Evolutionary conservation across 2,888 invertebrate species (phyloP).

Genomic region (Belgica antarctica): DNA sequence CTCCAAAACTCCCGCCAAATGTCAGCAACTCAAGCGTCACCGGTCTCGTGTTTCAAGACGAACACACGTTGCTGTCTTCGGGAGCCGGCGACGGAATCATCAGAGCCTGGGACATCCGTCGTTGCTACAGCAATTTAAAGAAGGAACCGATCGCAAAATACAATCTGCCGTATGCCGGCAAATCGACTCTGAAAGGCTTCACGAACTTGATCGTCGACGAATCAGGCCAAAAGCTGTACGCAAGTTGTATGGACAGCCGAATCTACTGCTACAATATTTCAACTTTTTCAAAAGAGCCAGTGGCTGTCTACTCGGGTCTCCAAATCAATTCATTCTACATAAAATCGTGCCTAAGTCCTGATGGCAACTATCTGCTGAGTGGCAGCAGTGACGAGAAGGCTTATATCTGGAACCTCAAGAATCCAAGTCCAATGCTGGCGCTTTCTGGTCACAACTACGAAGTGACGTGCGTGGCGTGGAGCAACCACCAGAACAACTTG

Average conservation of each 20-base stretch:
- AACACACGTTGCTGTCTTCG: constrained; percentile 74
- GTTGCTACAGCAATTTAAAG: constrained; percentile 70
- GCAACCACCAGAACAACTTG: constrained; percentile 50
- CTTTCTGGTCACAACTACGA: constrained; percentile 78
- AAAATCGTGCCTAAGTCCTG: constrained; percentile 76
- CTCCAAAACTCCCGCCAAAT: constrained; percentile 55
- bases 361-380: constrained; percentile 76
- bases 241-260: constrained; percentile 81
- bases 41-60: constrained; percentile 78
- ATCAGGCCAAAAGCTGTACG: constrained; percentile 68
- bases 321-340: constrained; percentile 80
- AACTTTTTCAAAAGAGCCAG: constrained; percentile 65
- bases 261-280: constrained; percentile 82
- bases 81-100: constrained; percentile 84
- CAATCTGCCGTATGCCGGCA: constrained; percentile 71
- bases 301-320: constrained; percentile 69
- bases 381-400: constrained; percentile 86
- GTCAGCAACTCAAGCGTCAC: constrained; percentile 73
- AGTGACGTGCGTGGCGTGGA: constrained; percentile 86
- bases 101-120: constrained; percentile 84
- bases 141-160: constrained; percentile 70
- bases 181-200: constrained; percentile 68
- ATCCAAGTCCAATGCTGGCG: constrained; percentile 65
- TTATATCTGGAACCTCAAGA: constrained; percentile 77
- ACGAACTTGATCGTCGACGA: constrained; percentile 76